phyloP scores from a whole-genome alignment of 2,888 invertebrate species.

The Amphiduros pacificus region DNA sequence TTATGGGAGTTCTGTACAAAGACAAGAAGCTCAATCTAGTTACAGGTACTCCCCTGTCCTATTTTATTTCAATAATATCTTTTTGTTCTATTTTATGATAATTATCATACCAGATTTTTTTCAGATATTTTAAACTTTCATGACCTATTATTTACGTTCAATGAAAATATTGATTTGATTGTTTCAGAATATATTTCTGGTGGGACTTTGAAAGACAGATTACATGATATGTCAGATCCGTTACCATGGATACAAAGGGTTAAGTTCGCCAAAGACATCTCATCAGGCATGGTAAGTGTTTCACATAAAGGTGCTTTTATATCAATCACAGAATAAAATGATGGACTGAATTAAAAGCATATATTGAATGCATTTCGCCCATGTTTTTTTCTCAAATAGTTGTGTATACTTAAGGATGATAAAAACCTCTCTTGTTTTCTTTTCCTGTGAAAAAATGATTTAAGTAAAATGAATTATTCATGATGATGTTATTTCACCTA shows the following conservation, averaged over 20 bases:
- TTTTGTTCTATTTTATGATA: not conserved
- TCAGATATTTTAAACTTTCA: not conserved
- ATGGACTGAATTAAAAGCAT: no score
- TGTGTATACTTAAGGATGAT: no score
- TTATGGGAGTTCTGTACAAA: slow-evolving; percentile 90
- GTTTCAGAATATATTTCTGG: slow-evolving; percentile 80
- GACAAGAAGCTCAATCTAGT: slow-evolving; percentile 88
- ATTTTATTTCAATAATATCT: not conserved
- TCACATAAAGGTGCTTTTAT: no score
- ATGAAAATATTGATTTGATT: not conserved
- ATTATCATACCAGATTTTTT: not conserved
- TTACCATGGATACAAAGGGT: slow-evolving; percentile 81
- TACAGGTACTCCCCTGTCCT: slow-evolving; percentile 62
- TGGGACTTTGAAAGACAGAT: slow-evolving; percentile 82
- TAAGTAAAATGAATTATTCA: no score
- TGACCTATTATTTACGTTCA: not conserved
- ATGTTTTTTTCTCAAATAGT: no score
- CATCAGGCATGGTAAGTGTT: slow-evolving; percentile 78
- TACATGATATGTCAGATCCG: slow-evolving; percentile 73
- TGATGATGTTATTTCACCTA: no score
- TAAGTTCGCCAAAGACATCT: slow-evolving; percentile 86
- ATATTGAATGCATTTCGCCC: no score
- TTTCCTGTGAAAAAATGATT: no score
- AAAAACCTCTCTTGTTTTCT: no score
- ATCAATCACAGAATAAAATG: no score